Conservation (phyloP, 2,797 vertebrate species). For the Epinephelus coioides region DNA sequence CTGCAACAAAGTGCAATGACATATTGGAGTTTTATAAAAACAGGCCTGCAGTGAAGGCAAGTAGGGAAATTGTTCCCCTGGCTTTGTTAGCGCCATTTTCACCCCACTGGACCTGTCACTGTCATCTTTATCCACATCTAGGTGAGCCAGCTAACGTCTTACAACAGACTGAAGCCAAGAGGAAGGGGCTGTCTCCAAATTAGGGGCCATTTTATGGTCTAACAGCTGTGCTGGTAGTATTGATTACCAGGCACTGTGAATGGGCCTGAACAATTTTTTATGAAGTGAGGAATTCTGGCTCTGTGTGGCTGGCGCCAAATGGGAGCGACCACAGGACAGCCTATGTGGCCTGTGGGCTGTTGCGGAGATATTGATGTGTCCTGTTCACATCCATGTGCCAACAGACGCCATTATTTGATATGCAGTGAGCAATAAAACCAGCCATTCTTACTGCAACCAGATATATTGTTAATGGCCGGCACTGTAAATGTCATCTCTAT, state of each 20-base stretch:
- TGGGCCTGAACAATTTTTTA: slow-evolving; percentile 75
- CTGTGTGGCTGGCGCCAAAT: slow-evolving; percentile 76
- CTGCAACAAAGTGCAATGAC: not conserved
- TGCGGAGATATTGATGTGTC: slow-evolving; percentile 56
- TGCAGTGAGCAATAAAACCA: slow-evolving; percentile 76
- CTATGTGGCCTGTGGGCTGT: slow-evolving; percentile 44
- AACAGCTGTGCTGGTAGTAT: slow-evolving; percentile 85
- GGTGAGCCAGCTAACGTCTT: slow-evolving; percentile 48
- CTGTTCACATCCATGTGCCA: slow-evolving; percentile 65
- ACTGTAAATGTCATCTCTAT: slow-evolving; percentile 66
- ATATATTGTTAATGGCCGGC: slow-evolving; percentile 85
- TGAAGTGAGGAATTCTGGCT: slow-evolving; percentile 85
- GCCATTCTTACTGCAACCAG: slow-evolving; percentile 78
- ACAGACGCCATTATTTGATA: slow-evolving; percentile 79
- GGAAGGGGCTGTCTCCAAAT: slow-evolving; percentile 68
- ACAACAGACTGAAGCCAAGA: slow-evolving; percentile 30
- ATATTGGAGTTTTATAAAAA: not conserved
- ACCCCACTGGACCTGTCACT: not conserved
- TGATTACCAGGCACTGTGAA: slow-evolving; percentile 82
- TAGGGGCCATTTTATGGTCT: slow-evolving; percentile 75
- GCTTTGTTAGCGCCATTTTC: not conserved
- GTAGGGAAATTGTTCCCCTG: not conserved
- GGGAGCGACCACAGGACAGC: slow-evolving; percentile 40
- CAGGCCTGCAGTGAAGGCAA: not conserved
- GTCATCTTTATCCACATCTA: slow-evolving; percentile 42